A percentile compares a stretch with the other conserved stretches of the same genome.
These are phyloP conservation scores for Eupeodes corollae DNA, from an alignment of 1,140 invertebrate species.

Conservation along the genomic window DNA sequence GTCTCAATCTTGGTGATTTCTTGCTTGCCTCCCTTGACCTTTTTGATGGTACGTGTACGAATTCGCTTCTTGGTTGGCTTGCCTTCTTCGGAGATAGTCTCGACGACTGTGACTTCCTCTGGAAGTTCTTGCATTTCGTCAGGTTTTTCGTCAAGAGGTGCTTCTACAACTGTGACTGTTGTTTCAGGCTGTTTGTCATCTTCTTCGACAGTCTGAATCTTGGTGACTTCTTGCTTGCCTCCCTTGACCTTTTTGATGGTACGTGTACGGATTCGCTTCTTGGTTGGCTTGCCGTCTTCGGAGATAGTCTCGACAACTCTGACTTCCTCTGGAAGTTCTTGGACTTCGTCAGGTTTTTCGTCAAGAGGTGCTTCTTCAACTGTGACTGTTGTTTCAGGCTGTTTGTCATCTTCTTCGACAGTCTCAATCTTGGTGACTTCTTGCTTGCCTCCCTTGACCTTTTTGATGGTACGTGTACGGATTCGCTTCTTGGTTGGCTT, in stretches of 20 bases:
- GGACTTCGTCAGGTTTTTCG: slow-evolving; percentile 26
- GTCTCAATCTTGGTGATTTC: slow-evolving; percentile 30
- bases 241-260: slow-evolving; percentile 7
- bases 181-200: slow-evolving; percentile 27
- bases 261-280: slow-evolving; percentile 5
- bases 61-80: slow-evolving; percentile 20
- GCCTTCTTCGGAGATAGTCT: slow-evolving; percentile 10
- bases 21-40: slow-evolving; percentile 22
- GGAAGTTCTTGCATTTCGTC: slow-evolving; percentile 6
- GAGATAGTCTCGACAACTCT: slow-evolving; percentile 6
- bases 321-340: slow-evolving; percentile 35
- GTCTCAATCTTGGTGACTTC: slow-evolving; percentile 30
- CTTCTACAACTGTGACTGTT: slow-evolving; percentile 12
- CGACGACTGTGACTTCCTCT: slow-evolving; percentile 10
- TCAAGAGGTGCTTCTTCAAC: slow-evolving; percentile 17
- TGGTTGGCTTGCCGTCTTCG: slow-evolving; percentile 8
- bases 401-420: slow-evolving; percentile 12
- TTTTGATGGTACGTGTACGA: slow-evolving; percentile 20
- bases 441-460: slow-evolving; percentile 22
- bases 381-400: slow-evolving; percentile 14
- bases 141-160: slow-evolving; percentile 14
- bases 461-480: slow-evolving; percentile 18
- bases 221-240: slow-evolving; percentile 13
- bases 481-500: slow-evolving; percentile 8
- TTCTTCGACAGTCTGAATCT: slow-evolving; percentile 15